Percentiles rank a stretch among this genome's conserved stretches.
Evolutionary conservation across 2,113 vertebrate species (phyloP).

Genomic region (Merops nubicus): DNA sequence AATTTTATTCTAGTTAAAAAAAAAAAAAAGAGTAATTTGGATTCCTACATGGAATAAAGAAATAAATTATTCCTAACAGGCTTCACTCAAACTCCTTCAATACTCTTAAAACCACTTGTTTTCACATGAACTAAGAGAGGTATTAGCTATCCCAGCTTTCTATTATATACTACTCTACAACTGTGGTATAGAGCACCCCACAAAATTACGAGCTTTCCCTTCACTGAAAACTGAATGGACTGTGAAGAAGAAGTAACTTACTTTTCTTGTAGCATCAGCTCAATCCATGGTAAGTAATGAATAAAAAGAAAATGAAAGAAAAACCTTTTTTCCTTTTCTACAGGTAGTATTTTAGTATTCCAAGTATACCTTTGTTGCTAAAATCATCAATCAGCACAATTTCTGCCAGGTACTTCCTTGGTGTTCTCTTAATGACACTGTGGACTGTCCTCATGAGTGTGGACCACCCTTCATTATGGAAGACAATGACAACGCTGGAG

Average conservation of each 20-base stretch:
- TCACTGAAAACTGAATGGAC: not conserved
- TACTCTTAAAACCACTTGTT: not conserved
- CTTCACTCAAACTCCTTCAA: not conserved
- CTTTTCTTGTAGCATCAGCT: not conserved
- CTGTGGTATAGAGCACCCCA: not conserved
- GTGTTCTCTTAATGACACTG: constrained; percentile 86
- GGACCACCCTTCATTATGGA: constrained; percentile 88
- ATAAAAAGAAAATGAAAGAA: not conserved
- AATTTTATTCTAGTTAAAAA: not conserved
- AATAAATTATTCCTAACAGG: not conserved
- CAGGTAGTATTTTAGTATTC: not conserved
- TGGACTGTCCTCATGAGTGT: constrained; percentile 87
- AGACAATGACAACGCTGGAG: constrained; percentile 83
- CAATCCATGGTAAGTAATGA: not conserved
- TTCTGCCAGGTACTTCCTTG: constrained; percentile 84
- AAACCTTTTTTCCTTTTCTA: not conserved
- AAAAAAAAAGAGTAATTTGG: not conserved
- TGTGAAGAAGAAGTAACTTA: not conserved
- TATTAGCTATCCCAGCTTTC: not conserved
- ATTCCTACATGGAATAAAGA: not conserved
- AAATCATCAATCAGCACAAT: constrained; percentile 87
- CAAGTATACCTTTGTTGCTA: constrained; percentile 84
- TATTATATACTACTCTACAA: not conserved
- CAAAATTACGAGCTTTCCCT: not conserved
- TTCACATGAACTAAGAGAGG: not conserved